Percentiles rank a stretch among this genome's conserved stretches.
These are phyloP conservation scores for Oncorhynchus kisutch DNA, from an alignment of 2,113 vertebrate genomes.

Conservation along the genomic window DNA sequence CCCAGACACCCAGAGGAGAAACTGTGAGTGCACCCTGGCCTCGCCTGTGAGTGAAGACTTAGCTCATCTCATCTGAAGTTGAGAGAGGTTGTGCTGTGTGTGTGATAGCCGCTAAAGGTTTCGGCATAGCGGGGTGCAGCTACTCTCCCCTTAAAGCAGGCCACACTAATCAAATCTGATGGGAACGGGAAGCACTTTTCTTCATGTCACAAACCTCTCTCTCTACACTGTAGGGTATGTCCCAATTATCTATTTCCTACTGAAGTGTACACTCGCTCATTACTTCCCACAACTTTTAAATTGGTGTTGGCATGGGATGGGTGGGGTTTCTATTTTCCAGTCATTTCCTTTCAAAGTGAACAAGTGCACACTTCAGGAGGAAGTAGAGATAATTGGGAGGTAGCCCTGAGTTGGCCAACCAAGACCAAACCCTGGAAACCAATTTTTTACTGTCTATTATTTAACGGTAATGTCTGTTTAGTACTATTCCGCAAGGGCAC, in stretches of 20 bases:
- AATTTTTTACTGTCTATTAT: no score
- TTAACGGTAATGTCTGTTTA: neutral
- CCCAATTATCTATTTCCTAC: no score
- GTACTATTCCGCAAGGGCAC: no score
- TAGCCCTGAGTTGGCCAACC: no score
- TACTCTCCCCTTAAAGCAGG: slow-evolving; percentile 35
- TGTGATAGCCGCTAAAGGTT: slow-evolving; percentile 48
- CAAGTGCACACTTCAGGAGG: no score
- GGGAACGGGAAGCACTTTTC: slow-evolving; percentile 20
- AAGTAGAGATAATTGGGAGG: no score
- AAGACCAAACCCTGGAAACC: no score
- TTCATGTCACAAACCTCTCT: slow-evolving; percentile 18
- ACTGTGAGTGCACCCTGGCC: slow-evolving; percentile 34
- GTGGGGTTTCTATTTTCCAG: neutral
- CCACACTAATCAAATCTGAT: slow-evolving; percentile 53
- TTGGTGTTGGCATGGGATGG: no score
- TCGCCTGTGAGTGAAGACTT: neutral
- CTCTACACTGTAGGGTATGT: neutral
- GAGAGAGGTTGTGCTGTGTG: slow-evolving; percentile 22
- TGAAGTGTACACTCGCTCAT: no score
- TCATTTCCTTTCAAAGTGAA: slow-evolving; percentile 34
- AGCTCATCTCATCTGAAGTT: slow-evolving; percentile 18
- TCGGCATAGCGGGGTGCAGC: slow-evolving; percentile 39
- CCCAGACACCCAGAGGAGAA: neutral
- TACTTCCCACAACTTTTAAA: no score